Conservation (phyloP, 2,888 invertebrate species). For the Ennomos erosarius region DNA sequence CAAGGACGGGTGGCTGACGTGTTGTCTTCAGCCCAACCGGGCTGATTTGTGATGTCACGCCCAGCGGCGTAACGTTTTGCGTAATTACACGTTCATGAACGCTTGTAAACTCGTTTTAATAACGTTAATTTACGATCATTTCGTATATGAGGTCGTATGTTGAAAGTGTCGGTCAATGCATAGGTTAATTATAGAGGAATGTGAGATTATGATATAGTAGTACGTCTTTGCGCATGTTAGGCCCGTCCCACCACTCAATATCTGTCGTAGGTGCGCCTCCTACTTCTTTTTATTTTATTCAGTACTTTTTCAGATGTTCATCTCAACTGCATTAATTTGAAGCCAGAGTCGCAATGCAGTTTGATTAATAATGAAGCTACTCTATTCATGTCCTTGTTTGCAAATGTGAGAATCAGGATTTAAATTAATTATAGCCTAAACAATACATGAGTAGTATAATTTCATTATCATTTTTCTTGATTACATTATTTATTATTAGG, state of each 20-base stretch:
- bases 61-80: slow-evolving; percentile 85
- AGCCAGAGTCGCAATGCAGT: slow-evolving; percentile 78
- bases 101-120: slow-evolving; percentile 82
- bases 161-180: slow-evolving; percentile 72
- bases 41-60: slow-evolving; percentile 85
- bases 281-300: slow-evolving; percentile 84
- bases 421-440: too few species aligned
- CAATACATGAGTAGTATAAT: too few species aligned
- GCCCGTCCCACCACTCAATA: slow-evolving; percentile 85
- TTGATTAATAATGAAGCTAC: slow-evolving; percentile 71
- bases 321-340: slow-evolving; percentile 77
- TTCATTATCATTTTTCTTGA: too few species aligned
- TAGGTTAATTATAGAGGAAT: slow-evolving; percentile 68
- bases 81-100: slow-evolving; percentile 79
- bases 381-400: slow-evolving; percentile 13
- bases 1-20: slow-evolving; percentile 65
- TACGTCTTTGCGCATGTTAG: slow-evolving; percentile 82
- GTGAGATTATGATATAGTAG: slow-evolving; percentile 62
- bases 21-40: slow-evolving; percentile 78
- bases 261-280: slow-evolving; percentile 82
- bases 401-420: slow-evolving; percentile 5
- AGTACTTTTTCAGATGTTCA: slow-evolving; percentile 72
- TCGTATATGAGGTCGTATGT: slow-evolving; percentile 69
- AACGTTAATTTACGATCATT: slow-evolving; percentile 77
- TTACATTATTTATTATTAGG: too few species aligned